These are phyloP conservation scores for Dicyrtoma fusca DNA, from an alignment of 2,888 invertebrate species.

Conservation along the genomic window DNA sequence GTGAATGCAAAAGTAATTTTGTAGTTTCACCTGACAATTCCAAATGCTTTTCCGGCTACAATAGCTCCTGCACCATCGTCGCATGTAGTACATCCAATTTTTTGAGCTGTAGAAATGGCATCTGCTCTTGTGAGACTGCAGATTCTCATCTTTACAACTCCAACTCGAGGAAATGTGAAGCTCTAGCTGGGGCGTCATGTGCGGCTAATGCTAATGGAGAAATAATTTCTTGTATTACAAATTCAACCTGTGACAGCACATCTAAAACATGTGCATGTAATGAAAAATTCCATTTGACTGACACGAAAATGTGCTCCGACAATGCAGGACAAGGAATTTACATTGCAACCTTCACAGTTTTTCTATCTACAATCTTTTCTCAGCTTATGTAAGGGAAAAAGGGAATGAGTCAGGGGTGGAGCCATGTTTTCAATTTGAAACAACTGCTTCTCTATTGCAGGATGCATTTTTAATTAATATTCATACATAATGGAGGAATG, in stretches of 20 bases:
- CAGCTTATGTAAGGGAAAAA: neutral
- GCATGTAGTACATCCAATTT: neutral
- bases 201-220: neutral
- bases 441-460: no score
- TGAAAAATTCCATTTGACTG: neutral
- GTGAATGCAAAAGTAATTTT: neutral
- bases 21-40: no score
- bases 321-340: no score
- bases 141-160: neutral
- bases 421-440: no score
- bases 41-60: no score
- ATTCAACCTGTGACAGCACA: neutral
- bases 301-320: no score
- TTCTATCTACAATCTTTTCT: neutral
- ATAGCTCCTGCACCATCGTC: neutral
- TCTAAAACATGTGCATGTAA: neutral
- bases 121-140: neutral
- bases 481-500: no score
- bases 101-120: neutral
- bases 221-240: neutral
- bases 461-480: no score
- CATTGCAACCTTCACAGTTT: neutral
- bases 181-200: neutral
- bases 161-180: neutral
- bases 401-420: no score